These are phyloP conservation scores for Trachops cirrhosus DNA, from an alignment of 2,797 vertebrate genomes.

Conservation along the genomic window DNA sequence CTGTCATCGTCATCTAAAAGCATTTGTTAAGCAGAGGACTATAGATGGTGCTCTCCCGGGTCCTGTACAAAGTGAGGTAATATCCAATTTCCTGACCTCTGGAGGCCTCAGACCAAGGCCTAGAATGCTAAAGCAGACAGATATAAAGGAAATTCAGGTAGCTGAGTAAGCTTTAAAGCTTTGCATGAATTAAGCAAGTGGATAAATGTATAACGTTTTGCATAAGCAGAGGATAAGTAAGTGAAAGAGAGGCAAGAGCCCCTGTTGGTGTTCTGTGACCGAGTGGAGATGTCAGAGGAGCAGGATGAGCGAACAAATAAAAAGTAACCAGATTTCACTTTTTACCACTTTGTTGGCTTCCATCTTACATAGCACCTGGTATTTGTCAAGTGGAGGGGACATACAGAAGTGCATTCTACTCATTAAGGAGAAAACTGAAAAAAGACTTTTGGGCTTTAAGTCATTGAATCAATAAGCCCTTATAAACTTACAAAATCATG, in stretches of 20 bases:
- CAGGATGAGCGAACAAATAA: slow-evolving; percentile 1
- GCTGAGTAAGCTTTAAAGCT: slow-evolving; percentile 49
- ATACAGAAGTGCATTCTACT: not conserved
- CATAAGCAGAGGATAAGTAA: slow-evolving; percentile 6
- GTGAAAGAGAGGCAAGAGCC: not conserved
- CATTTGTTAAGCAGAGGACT: slow-evolving; percentile 17
- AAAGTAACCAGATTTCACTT: slow-evolving; percentile 42
- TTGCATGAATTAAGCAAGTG: slow-evolving; percentile 15
- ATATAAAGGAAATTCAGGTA: not conserved
- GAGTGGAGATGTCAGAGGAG: not conserved
- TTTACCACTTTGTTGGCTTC: not conserved
- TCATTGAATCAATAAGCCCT: slow-evolving; percentile 14
- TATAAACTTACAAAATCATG: slow-evolving; percentile 26
- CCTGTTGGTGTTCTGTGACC: not conserved
- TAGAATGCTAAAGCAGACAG: slow-evolving; percentile 25
- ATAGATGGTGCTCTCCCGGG: not conserved
- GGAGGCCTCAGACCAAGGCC: slow-evolving; percentile 21
- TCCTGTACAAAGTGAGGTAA: slow-evolving; percentile 48
- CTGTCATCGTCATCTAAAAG: slow-evolving; percentile 49
- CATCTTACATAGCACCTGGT: not conserved
- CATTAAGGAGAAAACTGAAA: not conserved
- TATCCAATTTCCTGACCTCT: slow-evolving; percentile 61
- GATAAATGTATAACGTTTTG: not conserved
- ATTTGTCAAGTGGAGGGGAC: not conserved
- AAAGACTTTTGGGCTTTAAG: not conserved